Evolutionary conservation across 2,113 vertebrate species (phyloP).

Genomic region (Melanostigma gelatinosum): DNA sequence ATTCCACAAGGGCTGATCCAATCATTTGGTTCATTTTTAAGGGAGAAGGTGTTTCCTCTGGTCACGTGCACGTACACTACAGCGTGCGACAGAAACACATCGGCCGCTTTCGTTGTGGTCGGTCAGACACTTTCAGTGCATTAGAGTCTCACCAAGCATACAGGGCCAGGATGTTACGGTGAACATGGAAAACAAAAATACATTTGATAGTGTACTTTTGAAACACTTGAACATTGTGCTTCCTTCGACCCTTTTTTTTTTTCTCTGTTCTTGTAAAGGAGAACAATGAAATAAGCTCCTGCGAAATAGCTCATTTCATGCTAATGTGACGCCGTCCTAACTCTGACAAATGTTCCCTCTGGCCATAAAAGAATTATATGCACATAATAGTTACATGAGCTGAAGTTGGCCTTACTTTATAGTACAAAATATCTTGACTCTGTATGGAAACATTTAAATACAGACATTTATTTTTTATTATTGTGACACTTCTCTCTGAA

Average conservation of each 20-base stretch:
- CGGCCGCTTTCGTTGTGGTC: neutral
- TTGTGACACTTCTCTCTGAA: neutral
- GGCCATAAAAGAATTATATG: constrained; percentile 2
- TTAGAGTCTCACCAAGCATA: neutral
- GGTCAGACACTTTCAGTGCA: neutral
- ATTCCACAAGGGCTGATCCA: constrained; percentile 8
- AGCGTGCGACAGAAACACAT: neutral
- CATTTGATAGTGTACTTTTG: neutral
- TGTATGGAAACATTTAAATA: neutral
- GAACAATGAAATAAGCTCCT: constrained; percentile 23
- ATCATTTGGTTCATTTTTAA: constrained; percentile 24
- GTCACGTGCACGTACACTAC: neutral
- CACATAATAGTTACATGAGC: constrained; percentile 1
- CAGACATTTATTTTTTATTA: neutral
- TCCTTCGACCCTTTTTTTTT: neutral
- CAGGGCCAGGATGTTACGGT: no score
- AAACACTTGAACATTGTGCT: neutral
- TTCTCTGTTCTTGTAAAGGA: neutral
- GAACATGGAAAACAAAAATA: neutral
- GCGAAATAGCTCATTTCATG: constrained; percentile 23
- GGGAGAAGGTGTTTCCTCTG: neutral
- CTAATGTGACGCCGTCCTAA: constrained; percentile 31
- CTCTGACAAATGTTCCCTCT: constrained; percentile 3
- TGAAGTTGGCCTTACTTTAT: neutral
- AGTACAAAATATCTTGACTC: neutral